Conservation (phyloP, 2,888 invertebrate genomes). For the Drosophila melanosoma region DNA sequence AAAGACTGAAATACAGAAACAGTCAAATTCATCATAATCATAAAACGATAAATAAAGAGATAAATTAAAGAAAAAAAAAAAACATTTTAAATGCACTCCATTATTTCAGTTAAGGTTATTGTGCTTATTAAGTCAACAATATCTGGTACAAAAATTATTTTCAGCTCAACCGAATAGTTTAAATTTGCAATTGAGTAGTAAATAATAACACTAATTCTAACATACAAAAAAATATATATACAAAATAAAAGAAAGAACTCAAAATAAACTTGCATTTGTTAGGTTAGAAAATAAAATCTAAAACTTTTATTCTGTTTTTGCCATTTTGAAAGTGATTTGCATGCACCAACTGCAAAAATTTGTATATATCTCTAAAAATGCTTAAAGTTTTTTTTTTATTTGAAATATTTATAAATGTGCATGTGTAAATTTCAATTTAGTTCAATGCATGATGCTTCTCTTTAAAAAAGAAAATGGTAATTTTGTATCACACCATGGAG, state of each 20-base stretch:
- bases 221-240: not conserved
- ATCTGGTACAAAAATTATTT: not conserved
- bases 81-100: not conserved
- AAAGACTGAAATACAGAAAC: not conserved
- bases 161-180: not conserved
- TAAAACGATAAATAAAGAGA: not conserved
- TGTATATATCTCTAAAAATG: slow-evolving; percentile 8
- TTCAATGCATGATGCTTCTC: not conserved
- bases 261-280: not conserved
- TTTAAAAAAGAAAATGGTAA: not conserved
- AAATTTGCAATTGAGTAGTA: not conserved
- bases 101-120: not conserved
- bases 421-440: slow-evolving; percentile 4
- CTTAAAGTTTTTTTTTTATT: not conserved
- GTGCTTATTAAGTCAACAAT: not conserved
- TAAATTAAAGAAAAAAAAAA: not conserved
- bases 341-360: not conserved
- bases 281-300: not conserved
- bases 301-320: not conserved
- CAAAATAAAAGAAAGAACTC: too few species aligned
- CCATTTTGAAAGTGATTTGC: not conserved
- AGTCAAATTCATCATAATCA: not conserved
- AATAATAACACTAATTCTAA: not conserved
- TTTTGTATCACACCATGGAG: not conserved
- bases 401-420: slow-evolving; percentile 4